These are phyloP conservation scores for Nomada lathburiana DNA, from an alignment of 2,888 invertebrate genomes.

Conservation along the genomic window DNA sequence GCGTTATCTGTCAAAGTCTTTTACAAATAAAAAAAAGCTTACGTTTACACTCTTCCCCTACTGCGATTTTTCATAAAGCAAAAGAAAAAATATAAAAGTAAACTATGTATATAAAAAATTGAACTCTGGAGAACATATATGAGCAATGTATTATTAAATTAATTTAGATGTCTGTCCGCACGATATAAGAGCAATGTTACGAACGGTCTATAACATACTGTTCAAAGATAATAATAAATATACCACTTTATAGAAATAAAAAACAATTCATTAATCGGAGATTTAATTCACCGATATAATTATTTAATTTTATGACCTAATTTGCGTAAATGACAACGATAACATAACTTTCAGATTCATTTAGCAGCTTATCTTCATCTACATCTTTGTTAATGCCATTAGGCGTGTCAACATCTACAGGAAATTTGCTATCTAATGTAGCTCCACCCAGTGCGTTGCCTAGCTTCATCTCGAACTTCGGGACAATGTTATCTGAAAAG, in stretches of 20 bases:
- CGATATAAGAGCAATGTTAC: background rate
- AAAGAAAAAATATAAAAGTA: background rate
- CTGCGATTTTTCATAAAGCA: background rate
- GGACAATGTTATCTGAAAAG: conserved; percentile 60
- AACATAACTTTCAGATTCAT: conserved; percentile 80
- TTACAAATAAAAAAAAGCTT: background rate
- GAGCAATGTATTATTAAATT: background rate
- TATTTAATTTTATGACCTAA: background rate
- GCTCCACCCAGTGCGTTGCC: conserved; percentile 89
- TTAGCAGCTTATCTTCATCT: conserved; percentile 83
- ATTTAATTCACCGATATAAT: background rate
- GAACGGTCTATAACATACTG: background rate
- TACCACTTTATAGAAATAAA: background rate
- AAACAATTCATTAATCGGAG: background rate
- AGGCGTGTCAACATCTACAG: conserved; percentile 83
- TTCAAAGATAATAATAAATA: background rate
- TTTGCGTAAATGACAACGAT: background rate
- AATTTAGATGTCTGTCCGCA: background rate
- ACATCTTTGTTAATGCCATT: conserved; percentile 84
- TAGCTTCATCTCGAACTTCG: conserved; percentile 87
- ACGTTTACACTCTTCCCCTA: background rate
- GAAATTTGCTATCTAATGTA: conserved; percentile 89
- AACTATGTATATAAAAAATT: background rate
- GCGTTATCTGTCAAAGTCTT: conserved; percentile 57
- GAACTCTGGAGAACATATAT: background rate